These are phyloP conservation scores for Bilobella aurantiaca DNA, from an alignment of 1,140 invertebrate species.

Conservation along the genomic window DNA sequence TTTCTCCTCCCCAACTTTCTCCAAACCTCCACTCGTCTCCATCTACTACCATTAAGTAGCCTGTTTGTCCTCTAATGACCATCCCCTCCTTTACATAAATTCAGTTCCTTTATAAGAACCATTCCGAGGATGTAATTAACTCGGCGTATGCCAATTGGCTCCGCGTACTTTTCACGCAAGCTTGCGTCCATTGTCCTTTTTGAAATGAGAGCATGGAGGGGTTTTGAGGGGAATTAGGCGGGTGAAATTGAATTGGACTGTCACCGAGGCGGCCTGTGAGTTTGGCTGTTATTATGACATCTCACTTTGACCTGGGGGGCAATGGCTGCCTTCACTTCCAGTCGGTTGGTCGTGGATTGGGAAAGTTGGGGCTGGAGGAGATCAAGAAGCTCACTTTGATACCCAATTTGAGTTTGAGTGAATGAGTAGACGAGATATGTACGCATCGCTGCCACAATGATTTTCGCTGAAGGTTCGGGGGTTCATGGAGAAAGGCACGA, in stretches of 20 bases:
- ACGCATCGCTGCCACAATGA: neutral
- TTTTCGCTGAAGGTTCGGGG: neutral
- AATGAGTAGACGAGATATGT: slow-evolving; percentile 4
- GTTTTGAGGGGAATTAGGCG: too few relatives aligned
- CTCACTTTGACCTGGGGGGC: slow-evolving; percentile 8
- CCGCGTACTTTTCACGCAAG: too few relatives aligned
- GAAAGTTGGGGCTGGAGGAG: neutral
- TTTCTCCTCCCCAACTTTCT: too few relatives aligned
- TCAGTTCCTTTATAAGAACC: too few relatives aligned
- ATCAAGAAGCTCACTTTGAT: neutral
- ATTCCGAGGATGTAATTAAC: too few relatives aligned
- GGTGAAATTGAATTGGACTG: neutral
- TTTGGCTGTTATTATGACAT: neutral
- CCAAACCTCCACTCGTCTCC: neutral
- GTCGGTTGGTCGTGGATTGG: neutral
- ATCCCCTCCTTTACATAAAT: too few relatives aligned
- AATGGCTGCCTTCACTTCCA: neutral
- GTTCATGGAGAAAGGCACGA: neutral
- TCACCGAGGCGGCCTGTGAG: too few relatives aligned
- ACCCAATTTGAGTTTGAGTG: neutral
- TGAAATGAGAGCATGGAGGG: too few relatives aligned
- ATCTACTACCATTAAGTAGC: neutral
- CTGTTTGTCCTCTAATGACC: too few relatives aligned
- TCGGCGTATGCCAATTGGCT: too few relatives aligned
- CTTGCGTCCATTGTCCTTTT: too few relatives aligned